Base-by-base conservation (phyloP, 37 sponge, comb jelly and placozoan genomes). In the Amphimedon queenslandica region DNA sequence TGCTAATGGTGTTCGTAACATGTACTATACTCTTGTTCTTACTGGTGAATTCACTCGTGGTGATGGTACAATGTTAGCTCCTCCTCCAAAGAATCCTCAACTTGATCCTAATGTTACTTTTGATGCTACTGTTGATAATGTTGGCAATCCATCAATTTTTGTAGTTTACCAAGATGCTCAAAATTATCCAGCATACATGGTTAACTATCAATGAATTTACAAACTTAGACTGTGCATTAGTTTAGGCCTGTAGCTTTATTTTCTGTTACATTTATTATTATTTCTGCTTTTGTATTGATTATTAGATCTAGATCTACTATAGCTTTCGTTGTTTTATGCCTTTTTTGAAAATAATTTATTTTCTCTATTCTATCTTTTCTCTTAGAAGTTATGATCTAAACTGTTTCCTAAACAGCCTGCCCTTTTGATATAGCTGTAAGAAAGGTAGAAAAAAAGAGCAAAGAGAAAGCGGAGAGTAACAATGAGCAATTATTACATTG, bases 131-230 rank as follows among this genome's bases (percentile, higher is more conserved):
- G 82, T 82, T 0, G 61, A 82, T 31, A 53, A 74, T 31, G 28
- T 57, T 0, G 25, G 18, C 0, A 82, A 66, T 35, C 82, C 82
- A 36, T 0, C 27, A 43, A 82, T 82, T 21, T 73, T 66, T 67
- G 75, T 82, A 2, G 40, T 68, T 16, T 73, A 56, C 30, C 32
- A 66, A 23, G 82, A 82, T 74, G 68, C 75, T 21, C 82, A 74
- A 28, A 40, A 24, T 2, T 82, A 82, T 33, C 82, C 82, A 24
- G 75, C 64, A 24, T 82, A 74, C 34, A 61, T 67, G 40, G 74
- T 82, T 37, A 40, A 40, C 1, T 77, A 60, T n/a, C 27, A 25
- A 25, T 60, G 27, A n/a, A 25, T n/a, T n/a, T n/a, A n/a, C n/a
- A n/a, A 32, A 24, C 37, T 38, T 60, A 60, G 28, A n/a, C 5